Evolutionary conservation across 2,113 vertebrate species (phyloP).

Genomic region (Dolichallabes microphthalmus): DNA sequence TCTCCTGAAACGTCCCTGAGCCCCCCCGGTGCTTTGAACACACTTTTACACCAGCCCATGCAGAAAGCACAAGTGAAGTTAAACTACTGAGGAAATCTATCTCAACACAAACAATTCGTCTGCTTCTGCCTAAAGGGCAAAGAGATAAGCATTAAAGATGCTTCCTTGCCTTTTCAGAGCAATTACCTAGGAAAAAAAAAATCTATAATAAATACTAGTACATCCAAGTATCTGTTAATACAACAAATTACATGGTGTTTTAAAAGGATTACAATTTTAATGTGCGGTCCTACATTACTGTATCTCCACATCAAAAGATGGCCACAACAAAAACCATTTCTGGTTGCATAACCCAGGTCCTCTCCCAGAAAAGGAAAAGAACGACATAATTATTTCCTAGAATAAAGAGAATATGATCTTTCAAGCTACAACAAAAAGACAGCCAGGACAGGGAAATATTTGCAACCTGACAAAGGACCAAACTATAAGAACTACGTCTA

Average conservation of each 20-base stretch:
- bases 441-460: conserved; percentile 51
- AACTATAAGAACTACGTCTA: conserved; percentile 51
- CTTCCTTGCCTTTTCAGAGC: not conserved
- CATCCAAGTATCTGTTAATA: not conserved
- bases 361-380: conserved; percentile 3
- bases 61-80: conserved; percentile 41
- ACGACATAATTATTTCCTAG: conserved; percentile 45
- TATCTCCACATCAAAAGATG: not conserved
- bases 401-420: conserved; percentile 46
- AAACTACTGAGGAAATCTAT: conserved; percentile 51
- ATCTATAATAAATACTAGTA: not conserved
- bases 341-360: conserved; percentile 1
- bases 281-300: not conserved
- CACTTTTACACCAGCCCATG: conserved; percentile 54
- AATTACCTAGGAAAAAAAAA: conserved; percentile 17
- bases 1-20: conserved; percentile 65
- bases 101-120: conserved; percentile 36
- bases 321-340: conserved; percentile 22
- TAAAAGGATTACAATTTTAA: not conserved
- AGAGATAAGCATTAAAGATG: conserved; percentile 3
- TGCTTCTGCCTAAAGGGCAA: conserved; percentile 33
- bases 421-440: conserved; percentile 39
- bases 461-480: conserved; percentile 45
- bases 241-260: not conserved
- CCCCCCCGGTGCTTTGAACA: conserved; percentile 61